Evolutionary conservation across 2,888 invertebrate genomes (phyloP).

Genomic region (Cephus nigrinus): DNA sequence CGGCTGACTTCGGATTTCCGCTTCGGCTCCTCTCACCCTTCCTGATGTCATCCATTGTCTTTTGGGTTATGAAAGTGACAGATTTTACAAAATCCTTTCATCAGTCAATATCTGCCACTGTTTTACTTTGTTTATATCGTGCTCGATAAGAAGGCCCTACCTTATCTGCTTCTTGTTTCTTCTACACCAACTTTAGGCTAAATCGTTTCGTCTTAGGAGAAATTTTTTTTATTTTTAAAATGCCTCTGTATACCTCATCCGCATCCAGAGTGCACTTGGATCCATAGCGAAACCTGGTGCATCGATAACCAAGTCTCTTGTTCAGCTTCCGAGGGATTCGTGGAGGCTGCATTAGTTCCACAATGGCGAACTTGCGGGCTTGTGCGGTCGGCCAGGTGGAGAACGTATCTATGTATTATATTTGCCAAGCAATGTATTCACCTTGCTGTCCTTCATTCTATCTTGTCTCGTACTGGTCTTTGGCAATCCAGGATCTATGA

Average conservation of each 20-base stretch:
- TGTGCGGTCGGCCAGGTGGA: background rate
- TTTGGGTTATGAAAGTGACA: conserved; percentile 47
- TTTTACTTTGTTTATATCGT: background rate
- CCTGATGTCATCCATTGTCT: conserved; percentile 47
- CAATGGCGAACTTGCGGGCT: background rate
- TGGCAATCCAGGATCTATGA: background rate
- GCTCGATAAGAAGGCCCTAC: background rate
- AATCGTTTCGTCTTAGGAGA: background rate
- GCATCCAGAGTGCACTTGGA: background rate
- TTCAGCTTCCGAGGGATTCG: background rate
- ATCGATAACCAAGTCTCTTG: background rate
- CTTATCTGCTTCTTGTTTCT: background rate
- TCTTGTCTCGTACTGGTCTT: background rate
- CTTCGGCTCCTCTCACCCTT: conserved; percentile 15
- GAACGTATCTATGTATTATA: background rate
- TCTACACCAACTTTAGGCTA: background rate
- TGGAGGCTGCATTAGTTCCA: background rate
- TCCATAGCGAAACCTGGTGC: background rate
- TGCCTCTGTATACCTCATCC: background rate
- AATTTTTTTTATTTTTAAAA: background rate
- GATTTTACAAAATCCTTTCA: conserved; percentile 19
- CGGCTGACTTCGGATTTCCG: background rate
- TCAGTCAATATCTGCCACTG: background rate
- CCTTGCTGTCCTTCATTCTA: background rate
- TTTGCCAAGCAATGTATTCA: background rate